Percentiles rank a stretch among this genome's conserved stretches.
These are phyloP conservation scores for Nephrocerus scutellatus DNA, from an alignment of 2,888 invertebrate species.

Conservation along the genomic window DNA sequence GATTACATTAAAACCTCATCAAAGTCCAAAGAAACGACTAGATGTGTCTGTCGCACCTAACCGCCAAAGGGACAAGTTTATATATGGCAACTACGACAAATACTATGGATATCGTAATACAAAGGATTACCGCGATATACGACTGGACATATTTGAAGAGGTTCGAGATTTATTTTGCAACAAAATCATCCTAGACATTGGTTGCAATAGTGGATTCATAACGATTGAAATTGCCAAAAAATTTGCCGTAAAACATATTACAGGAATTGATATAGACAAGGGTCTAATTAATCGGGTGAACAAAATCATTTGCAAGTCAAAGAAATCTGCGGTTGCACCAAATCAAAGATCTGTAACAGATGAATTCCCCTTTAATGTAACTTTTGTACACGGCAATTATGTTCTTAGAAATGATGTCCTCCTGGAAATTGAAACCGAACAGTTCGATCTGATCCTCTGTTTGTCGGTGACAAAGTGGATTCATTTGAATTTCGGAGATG, in stretches of 20 bases:
- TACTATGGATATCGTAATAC: constrained; percentile 81
- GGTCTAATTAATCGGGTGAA: constrained; percentile 53
- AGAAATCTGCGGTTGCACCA: constrained; percentile 18
- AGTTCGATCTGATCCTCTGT: constrained; percentile 77
- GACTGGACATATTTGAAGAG: constrained; percentile 59
- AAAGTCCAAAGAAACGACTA: constrained; percentile 26
- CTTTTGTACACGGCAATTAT: constrained; percentile 74
- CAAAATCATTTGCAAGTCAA: constrained; percentile 24
- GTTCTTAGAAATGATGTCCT: constrained; percentile 68
- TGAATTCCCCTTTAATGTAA: constrained; percentile 68
- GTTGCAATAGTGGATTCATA: constrained; percentile 80
- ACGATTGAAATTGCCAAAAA: constrained; percentile 70
- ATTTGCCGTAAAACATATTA: constrained; percentile 60
- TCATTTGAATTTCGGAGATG: constrained; percentile 82
- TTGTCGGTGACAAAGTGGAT: constrained; percentile 87
- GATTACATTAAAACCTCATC: constrained; percentile 3
- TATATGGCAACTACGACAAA: constrained; percentile 46
- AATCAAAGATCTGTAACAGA: constrained; percentile 28
- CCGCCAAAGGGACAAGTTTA: constrained; percentile 31
- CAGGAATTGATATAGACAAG: constrained; percentile 79
- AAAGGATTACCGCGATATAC: constrained; percentile 58
- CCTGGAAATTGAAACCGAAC: constrained; percentile 63
- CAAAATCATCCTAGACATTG: constrained; percentile 76
- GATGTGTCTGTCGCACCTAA: no score
- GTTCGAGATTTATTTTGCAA: constrained; percentile 61